phyloP scores from a whole-genome alignment of 2,888 invertebrate genomes.

The Malthinus seriepunctatus region DNA sequence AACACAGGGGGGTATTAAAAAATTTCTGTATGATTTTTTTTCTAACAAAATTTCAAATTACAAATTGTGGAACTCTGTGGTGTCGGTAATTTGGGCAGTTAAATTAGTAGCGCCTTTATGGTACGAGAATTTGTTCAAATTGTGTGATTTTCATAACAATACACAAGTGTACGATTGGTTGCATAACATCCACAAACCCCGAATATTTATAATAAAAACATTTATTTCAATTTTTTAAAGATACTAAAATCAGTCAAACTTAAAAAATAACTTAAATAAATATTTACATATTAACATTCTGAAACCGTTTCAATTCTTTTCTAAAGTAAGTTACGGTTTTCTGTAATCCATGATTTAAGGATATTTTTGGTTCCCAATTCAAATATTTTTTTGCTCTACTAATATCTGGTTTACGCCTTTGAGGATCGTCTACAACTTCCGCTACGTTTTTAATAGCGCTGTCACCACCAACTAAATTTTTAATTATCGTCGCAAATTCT shows the following conservation, averaged over 20 bases:
- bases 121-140: too few species aligned
- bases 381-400: slow-evolving; percentile 80
- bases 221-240: too few species aligned
- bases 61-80: too few species aligned
- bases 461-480: slow-evolving; percentile 80
- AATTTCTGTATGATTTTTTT: neutral
- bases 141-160: too few species aligned
- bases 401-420: slow-evolving; percentile 92
- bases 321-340: slow-evolving; percentile 94
- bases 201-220: too few species aligned
- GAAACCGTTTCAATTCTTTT: slow-evolving; percentile 75
- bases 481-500: slow-evolving; percentile 88
- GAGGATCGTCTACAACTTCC: slow-evolving; percentile 96
- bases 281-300: slow-evolving; percentile 54
- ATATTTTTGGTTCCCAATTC: slow-evolving; percentile 91
- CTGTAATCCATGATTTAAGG: slow-evolving; percentile 82
- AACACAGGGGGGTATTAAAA: slow-evolving; percentile 4
- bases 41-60: too few species aligned
- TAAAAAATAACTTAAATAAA: neutral
- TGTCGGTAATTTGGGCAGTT: too few species aligned
- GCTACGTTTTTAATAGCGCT: slow-evolving; percentile 83
- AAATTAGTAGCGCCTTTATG: too few species aligned
- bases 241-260: too few species aligned
- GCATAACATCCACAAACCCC: too few species aligned
- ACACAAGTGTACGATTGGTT: too few species aligned